These are phyloP conservation scores for Siphonodentalium dalli DNA, from an alignment of 2,888 invertebrate genomes.

Conservation along the genomic window DNA sequence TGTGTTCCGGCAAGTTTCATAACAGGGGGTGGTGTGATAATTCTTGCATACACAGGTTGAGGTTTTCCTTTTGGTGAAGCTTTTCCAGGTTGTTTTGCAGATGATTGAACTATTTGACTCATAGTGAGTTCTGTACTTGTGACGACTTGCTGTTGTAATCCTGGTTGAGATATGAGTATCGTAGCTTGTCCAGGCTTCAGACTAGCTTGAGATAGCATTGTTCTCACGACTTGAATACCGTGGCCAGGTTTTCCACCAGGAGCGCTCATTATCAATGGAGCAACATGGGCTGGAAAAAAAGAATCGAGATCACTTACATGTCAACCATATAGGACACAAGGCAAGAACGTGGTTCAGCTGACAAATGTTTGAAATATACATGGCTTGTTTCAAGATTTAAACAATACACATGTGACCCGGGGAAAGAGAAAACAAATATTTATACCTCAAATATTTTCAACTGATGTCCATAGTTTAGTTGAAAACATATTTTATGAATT, in stretches of 20 bases:
- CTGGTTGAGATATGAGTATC: slow-evolving; percentile 58
- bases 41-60: slow-evolving; percentile 59
- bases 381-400: too few species aligned
- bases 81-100: slow-evolving; percentile 35
- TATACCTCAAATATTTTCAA: too few species aligned
- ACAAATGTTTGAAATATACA: too few species aligned
- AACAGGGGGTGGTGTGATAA: slow-evolving; percentile 57
- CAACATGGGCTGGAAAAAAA: slow-evolving; percentile 13
- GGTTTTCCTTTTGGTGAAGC: slow-evolving; percentile 47
- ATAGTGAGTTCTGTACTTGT: slow-evolving; percentile 37
- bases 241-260: slow-evolving; percentile 45
- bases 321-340: too few species aligned
- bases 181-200: slow-evolving; percentile 60
- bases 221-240: slow-evolving; percentile 59
- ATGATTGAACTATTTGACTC: slow-evolving; percentile 43
- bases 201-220: slow-evolving; percentile 57
- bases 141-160: slow-evolving; percentile 42
- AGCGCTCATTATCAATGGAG: slow-evolving; percentile 29
- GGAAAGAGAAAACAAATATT: too few species aligned
- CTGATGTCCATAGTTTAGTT: too few species aligned
- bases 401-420: too few species aligned
- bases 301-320: too few species aligned
- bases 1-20: slow-evolving; percentile 46
- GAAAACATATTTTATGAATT: too few species aligned
- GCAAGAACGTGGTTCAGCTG: too few species aligned